A percentile compares a stretch with the other conserved stretches of the same genome.
Conservation (phyloP, 37 sponge, comb jelly and placozoan genomes). For the Lycopodina hypogea region DNA sequence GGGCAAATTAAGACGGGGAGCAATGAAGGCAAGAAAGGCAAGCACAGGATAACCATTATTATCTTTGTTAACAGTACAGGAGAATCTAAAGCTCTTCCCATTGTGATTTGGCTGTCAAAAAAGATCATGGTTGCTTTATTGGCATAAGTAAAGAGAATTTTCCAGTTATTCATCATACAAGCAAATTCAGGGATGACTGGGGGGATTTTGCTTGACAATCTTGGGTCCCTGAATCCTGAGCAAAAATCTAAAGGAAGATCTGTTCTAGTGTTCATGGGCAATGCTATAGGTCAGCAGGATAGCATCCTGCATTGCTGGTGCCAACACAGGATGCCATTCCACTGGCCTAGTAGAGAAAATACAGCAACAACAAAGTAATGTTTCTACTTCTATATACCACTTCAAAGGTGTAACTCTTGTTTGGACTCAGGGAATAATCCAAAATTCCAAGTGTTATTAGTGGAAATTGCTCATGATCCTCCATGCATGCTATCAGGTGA, state of each 20-base stretch:
- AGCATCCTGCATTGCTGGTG: too few species aligned
- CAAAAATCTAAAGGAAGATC: conserved; percentile 15
- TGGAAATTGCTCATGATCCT: conserved; percentile 15
- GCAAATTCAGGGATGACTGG: conserved; percentile 67
- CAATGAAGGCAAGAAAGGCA: conserved; percentile 63
- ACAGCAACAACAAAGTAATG: conserved; percentile 55
- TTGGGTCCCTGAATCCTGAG: conserved; percentile 30
- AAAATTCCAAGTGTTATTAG: conserved; percentile 43
- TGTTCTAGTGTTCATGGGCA: conserved; percentile 58
- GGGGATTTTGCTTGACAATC: conserved; percentile 35
- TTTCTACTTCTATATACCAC: conserved; percentile 60
- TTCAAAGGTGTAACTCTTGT: conserved; percentile 56
- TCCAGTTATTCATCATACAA: conserved; percentile 25
- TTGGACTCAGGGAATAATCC: too few species aligned
- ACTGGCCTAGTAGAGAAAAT: conserved; percentile 54
- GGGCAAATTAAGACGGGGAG: neutral
- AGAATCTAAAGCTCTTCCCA: conserved; percentile 40
- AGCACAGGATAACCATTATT: conserved; percentile 2
- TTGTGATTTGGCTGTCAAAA: conserved; percentile 71
- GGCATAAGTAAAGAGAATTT: conserved; percentile 41
- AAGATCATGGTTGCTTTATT: conserved; percentile 60
- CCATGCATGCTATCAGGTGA: conserved; percentile 55
- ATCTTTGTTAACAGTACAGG: neutral
- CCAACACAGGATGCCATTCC: conserved; percentile 70
- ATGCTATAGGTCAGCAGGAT: too few species aligned